Conservation (phyloP, 2,888 invertebrate species). For the Trachelus tabidus region DNA sequence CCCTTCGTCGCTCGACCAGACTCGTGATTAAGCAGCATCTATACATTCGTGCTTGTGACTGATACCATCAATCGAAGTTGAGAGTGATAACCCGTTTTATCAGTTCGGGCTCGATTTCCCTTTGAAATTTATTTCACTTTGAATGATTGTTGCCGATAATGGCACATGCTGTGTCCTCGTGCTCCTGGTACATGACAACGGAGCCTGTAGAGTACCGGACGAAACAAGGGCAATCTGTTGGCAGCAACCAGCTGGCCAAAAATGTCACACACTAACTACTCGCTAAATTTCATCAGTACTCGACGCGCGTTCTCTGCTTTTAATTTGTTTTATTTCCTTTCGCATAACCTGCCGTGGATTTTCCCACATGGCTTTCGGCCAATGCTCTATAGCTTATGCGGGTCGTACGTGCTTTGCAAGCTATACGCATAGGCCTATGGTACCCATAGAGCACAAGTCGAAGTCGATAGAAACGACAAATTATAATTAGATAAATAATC, state of each 20-base stretch:
- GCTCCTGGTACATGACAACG: not conserved
- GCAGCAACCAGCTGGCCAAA: slow-evolving; percentile 44
- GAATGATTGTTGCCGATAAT: not conserved
- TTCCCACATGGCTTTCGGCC: not conserved
- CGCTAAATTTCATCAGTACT: slow-evolving; percentile 48
- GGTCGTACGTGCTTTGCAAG: not conserved
- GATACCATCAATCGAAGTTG: not conserved
- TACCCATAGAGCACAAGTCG: not conserved
- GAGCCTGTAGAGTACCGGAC: not conserved
- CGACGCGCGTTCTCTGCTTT: not conserved
- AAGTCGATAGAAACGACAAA: not conserved
- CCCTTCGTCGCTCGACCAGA: not conserved
- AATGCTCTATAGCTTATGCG: not conserved
- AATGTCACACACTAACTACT: slow-evolving; percentile 50
- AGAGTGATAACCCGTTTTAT: not conserved
- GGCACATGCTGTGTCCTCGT: not conserved
- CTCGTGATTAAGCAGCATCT: not conserved
- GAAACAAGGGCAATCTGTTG: slow-evolving; percentile 39
- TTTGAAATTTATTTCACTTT: not conserved
- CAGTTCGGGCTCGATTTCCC: not conserved
- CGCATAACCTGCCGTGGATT: not conserved
- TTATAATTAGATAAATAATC: not conserved
- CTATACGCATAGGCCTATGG: not conserved
- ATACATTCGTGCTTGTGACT: not conserved
- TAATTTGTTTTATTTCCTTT: not conserved